Evolutionary conservation across 2,797 vertebrate species (phyloP), one percentile per base, ranked within the genome.

Genomic region (Bovichtus variegatus): DNA sequence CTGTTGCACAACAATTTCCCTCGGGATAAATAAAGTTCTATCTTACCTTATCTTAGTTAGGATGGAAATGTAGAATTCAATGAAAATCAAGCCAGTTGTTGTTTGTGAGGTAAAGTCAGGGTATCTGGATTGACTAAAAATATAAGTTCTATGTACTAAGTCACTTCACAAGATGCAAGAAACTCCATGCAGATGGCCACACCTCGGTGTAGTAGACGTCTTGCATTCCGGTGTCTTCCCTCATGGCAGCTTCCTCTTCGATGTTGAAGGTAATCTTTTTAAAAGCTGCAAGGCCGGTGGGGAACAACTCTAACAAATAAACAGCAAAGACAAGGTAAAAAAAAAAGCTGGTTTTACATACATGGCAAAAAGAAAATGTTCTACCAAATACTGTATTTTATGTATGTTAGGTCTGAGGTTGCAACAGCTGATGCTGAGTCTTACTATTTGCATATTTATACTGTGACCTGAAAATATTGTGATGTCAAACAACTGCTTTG

Each of bases 191-290:
- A 6, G 23, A 15, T 0, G 6, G 50, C 40, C 78, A 72, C 57
- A 99, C 98, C 96, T 99, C 98, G 19, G 96, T 98, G 87, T 99
- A 99, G 87, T 99, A 98, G 2, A 99, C 97, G 47, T 99, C 98
- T 93, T 98, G 97, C 95, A 98, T 98, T 44, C 98, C 98, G 0
- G 95, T 95, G 72, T 99, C 98, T 92, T 99, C 98, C 83, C 97
- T 98, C 98, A 99, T 99, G 53, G 97, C 97, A 2, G 97, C 97
- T 87, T 99, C 98, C 84, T 99, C 98, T 2, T 99, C 97, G 5
- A 98, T 96, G 83, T 99, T 99, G 61, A 95, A 93, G 36, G 98
- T 98, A 70, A 99, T 96, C 91, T 95, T 99, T 93, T 96, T 97
- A 92, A 99, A 99, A 18, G 97, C 96, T 54, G 95, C 79, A 3